Evolutionary conservation across 1,140 invertebrate species (phyloP).

Genomic region (Camponotus floridanus): DNA sequence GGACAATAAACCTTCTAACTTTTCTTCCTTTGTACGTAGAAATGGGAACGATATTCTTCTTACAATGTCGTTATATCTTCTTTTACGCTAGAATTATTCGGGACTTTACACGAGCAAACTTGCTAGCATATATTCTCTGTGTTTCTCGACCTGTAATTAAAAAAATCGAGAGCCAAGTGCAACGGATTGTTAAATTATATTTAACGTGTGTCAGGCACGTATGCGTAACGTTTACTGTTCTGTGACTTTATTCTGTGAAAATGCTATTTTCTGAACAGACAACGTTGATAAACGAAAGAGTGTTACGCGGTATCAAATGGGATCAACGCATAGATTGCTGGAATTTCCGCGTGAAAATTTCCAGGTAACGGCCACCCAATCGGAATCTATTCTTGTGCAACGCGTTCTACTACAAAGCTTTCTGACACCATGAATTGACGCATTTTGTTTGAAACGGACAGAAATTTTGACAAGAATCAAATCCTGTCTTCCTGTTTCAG

Average conservation of each 20-base stretch:
- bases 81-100: constrained; percentile 13
- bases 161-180: constrained; percentile 18
- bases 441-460: background rate
- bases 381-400: background rate
- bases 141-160: constrained; percentile 32
- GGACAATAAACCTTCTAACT: constrained; percentile 10
- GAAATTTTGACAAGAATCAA: background rate
- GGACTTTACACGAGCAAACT: constrained; percentile 29
- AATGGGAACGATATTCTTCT: constrained; percentile 30
- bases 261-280: background rate
- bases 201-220: background rate
- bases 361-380: background rate
- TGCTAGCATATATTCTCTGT: background rate
- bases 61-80: background rate
- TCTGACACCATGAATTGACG: background rate
- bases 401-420: background rate
- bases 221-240: background rate
- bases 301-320: background rate
- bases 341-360: constrained; percentile 14
- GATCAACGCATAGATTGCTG: constrained; percentile 1
- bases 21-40: background rate
- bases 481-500: background rate
- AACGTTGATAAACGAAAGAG: background rate
- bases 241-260: background rate
- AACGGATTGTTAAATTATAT: constrained; percentile 45